Base-by-base conservation (phyloP, 1,140 invertebrate species). In the Monochamus saltuarius region DNA sequence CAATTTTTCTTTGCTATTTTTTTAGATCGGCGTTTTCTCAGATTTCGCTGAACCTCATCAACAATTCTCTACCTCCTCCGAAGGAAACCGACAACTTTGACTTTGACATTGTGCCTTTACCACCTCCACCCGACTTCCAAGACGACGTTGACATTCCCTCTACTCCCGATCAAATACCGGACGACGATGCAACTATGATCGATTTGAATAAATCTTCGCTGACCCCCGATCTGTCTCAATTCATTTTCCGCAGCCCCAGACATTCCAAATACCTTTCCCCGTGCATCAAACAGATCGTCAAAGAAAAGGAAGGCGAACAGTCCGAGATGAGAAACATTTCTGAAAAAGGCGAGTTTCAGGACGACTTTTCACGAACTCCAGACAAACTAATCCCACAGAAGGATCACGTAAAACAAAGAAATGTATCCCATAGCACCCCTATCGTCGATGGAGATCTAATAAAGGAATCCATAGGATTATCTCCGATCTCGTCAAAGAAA, bases 91-190 rank as follows among this genome's bases (percentile, higher is more conserved):
- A 43, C 8, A 56, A 56, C 19, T 45, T 56, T n/a, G 40, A 43
- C 10, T 34, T 45, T 7, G 38, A 56, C 40, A 35, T 56, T 17
- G 53, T 10, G 7, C 17, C 53, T 4, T 9, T 56, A 8, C 42
- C 45, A 2, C 56, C 56, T 11, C 56, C 56, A 7, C 34, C 46
- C 13, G 56, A 34, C 13, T 57, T 57, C n/a, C 34, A 50, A 37
- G 56, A 57, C 11, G 43, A 46, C 4, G 36, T 38, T 29, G 22
- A 29, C 22, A 29, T 29, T 29, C 22, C 22, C 2, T 29, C 22
- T 29, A 29, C 22, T 29, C 22, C 22, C 6, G 22, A 29, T 3
- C 2, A 29, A 3, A 29, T 29, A 29, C 2, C 22, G 22, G 6
- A 29, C 22, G 22, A 29, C 22, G 22, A 2, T 6, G 6, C 22